Evolutionary conservation across 2,888 invertebrate genomes (phyloP), one percentile per base, ranked within the genome.

Genomic region (Eustalomyia histrio): DNA sequence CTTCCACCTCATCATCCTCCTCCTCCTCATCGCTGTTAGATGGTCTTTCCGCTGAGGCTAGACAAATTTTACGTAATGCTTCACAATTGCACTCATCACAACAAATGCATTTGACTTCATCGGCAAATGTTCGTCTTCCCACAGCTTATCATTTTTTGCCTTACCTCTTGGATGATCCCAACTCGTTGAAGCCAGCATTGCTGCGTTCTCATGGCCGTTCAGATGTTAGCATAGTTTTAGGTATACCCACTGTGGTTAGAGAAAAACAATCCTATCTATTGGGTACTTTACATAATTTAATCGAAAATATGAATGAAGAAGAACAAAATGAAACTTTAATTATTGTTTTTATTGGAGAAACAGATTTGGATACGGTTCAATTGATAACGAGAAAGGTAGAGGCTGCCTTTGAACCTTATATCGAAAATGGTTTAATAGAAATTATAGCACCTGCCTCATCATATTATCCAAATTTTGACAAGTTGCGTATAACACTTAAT

Each of bases 291-390:
- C 94, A 95, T 90, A 96, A 96, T 89, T 91, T 98, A 24, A 91
- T 98, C 63, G 94, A 94, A 74, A 95, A 95, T 67, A 94, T 98
- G 94, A 94, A 92, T 64, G 91, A 93, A 2, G 92, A 92, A 8
- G 94, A 95, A 83, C 94, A 94, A 64, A 92, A 93, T n/a, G 95
- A 96, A 87, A 94, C 95, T 0, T 91, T 97, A 21, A 95, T 98
- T 78, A 93, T 98, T 7, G 94, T 98, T 2, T 95, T 96, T 87
- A 94, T 98, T 60, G 97, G 97, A 0, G 98, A 98, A 93, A 95
- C 94, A 29, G 96, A 97, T 88, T 85, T 94, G 84, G 94, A 95
- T 58, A 95, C 95, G 85, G 95, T 97, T 5, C 91, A 94, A 29
- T 92, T 94, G 84, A 93, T 94, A 14, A 95, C 96, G 6, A 93